Base-by-base conservation (phyloP, 2,888 invertebrate species). In the Sisyra terminalis region DNA sequence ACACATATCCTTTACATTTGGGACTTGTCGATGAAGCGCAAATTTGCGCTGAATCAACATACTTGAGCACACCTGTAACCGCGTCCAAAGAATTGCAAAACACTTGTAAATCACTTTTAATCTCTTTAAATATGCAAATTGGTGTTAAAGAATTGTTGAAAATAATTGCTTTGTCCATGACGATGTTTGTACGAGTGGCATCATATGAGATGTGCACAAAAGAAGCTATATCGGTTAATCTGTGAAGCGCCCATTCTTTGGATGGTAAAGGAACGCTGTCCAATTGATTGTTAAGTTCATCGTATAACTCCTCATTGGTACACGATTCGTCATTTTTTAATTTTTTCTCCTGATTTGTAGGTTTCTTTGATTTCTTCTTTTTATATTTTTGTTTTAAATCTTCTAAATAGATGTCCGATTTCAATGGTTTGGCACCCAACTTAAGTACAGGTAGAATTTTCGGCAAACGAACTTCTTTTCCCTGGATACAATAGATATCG, bases 201-300 rank as follows among this genome's bases (percentile, higher is more conserved):
- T 38, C 17, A 8, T 38, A 38, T 17, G 38, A 38, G 18, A 38
- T 11, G 11, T 38, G 38, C 9, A 38, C 18, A 38, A 38, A 38
- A 8, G 38, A 38, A 6, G 17, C 38, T n/a, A 38, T 38, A 3
- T 38, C 16, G 4, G n/a, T 18, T 17, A n/a, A 17, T 17, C 11
- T 38, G 16, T 38, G 38, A 17, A 38, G 18, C 11, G 38, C 38
- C 38, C 38, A 38, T 38, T 38, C 38, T 16, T 38, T 18, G n/a
- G 38, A 38, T 17, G 38, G 38, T 16, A 38, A 16, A 14, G 18
- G 11, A 14, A 38, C 17, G 10, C n/a, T 18, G 11, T 14, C 4
- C 11, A 18, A 17, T 17, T 38, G 38, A 38, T 7, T 38, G 3
- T 17, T 17, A 16, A 38, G 17, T 38, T 38, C 38, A 38, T 38